These are phyloP conservation scores for Chromobotia macracanthus DNA, from an alignment of 2,797 vertebrate genomes.

Conservation along the genomic window DNA sequence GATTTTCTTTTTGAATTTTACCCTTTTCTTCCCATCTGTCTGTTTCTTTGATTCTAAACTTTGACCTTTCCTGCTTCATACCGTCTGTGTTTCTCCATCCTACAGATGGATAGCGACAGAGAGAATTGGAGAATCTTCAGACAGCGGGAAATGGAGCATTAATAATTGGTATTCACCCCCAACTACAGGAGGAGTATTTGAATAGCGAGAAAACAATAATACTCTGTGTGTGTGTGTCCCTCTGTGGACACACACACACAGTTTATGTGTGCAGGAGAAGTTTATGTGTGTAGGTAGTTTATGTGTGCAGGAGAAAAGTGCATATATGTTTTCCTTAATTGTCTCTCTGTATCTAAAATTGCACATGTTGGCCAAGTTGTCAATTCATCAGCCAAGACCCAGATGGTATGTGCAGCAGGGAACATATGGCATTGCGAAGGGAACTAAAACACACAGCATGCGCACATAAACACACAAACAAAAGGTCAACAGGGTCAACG, in stretches of 20 bases:
- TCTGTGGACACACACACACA: not conserved
- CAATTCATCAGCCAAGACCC: constrained; percentile 11
- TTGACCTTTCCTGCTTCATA: not conserved
- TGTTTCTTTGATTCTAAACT: not conserved
- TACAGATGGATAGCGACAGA: no score
- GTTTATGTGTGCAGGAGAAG: not conserved
- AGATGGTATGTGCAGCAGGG: constrained; percentile 17
- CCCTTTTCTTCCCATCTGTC: not conserved
- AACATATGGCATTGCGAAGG: constrained; percentile 40
- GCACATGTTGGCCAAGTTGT: not conserved
- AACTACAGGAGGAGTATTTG: constrained; percentile 3
- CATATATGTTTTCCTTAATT: not conserved
- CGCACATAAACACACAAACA: not conserved
- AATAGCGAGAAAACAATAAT: constrained; percentile 2
- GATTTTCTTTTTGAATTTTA: not conserved
- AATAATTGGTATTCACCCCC: constrained; percentile 15
- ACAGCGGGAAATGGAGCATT: constrained; percentile 5
- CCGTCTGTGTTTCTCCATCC: not conserved
- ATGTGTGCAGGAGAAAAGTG: not conserved
- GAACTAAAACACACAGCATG: constrained; percentile 26
- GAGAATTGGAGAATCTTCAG: no score
- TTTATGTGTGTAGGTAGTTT: not conserved
- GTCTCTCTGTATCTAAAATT: not conserved
- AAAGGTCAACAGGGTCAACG: constrained; percentile 12
- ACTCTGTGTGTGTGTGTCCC: constrained; percentile 21